Evolutionary conservation across 2,888 invertebrate species (phyloP), one percentile per base, ranked within the genome.

Genomic region (Yponomeuta plumbellus): DNA sequence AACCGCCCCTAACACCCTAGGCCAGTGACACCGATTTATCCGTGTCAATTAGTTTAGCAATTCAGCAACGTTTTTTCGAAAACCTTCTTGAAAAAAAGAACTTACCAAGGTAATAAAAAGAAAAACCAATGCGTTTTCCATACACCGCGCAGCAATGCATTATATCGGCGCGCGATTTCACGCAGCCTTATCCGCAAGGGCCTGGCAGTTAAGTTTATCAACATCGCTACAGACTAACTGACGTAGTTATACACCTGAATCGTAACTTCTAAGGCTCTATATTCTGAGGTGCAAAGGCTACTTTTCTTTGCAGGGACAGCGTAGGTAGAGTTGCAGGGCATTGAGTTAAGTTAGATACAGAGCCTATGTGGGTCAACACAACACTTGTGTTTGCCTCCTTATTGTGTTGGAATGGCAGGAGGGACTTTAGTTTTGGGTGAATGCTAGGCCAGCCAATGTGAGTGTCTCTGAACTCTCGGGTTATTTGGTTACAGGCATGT

Each of bases 201-300:
- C 34, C 57, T 34, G 11, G 74, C 71, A 69, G 75, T 76, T 75
- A 73, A 77, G 75, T 79, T 80, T 81, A 81, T 81, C 81, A 80
- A 78, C 77, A 78, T 74, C 73, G 80, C 79, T 80, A 80, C 26
- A 11, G 13, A 52, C 13, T n/a, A 52, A 56, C 64, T n/a, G 23
- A 56, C 64, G 5, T 23, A 52, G 4, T 62, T 10, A 23, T 20
- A 22, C 56, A 52, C 22, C 34, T 23, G n/a, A 23, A 13, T 6
- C 4, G 34, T n/a, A 39, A 11, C 21, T 11, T 17, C 34, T 1
- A 17, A 22, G 17, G 17, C 62, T 40, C 40, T 10, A 20, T 26
- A 5, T n/a, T 10, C 61, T 20, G 20, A 10, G 39, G 11, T 6
- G n/a, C 17, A 62, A 20, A 34, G 34, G 34, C 26, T 59, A 34